A percentile compares a stretch with the other conserved stretches of the same genome.
Evolutionary conservation across 30 jellyfish, hydroid and myxozoan genomes (phyloP).

Genomic region (Rhopilema esculentum): DNA sequence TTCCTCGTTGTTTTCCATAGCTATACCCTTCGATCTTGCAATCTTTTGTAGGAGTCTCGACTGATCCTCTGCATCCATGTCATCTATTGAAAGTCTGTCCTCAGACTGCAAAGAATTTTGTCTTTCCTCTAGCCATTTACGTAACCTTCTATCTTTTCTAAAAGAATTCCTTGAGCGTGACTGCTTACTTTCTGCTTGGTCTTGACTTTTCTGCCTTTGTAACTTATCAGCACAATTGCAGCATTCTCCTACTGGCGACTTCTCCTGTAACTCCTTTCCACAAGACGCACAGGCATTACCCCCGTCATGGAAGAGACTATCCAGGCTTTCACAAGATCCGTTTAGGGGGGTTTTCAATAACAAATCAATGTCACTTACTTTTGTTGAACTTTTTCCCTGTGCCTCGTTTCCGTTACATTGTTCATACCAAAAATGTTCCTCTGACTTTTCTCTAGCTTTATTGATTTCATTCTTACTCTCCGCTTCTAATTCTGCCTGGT

Average conservation of each 20-base stretch:
- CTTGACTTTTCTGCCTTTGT: slow-evolving; percentile 3
- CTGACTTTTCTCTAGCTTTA: background rate
- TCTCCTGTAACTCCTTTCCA: background rate
- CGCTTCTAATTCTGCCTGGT: background rate
- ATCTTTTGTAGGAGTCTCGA: slow-evolving; percentile 42
- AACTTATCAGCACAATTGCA: background rate
- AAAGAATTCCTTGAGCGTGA: slow-evolving; percentile 57
- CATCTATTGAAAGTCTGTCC: slow-evolving; percentile 13
- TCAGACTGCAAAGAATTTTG: slow-evolving; percentile 40
- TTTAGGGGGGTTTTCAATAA: slow-evolving; percentile 22
- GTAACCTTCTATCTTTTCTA: slow-evolving; percentile 60
- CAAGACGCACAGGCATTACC: slow-evolving; percentile 3
- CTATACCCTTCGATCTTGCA: slow-evolving; percentile 58
- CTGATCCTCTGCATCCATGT: slow-evolving; percentile 44
- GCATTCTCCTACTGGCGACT: background rate
- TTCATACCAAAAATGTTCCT: slow-evolving; percentile 51
- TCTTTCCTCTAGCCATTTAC: slow-evolving; percentile 72
- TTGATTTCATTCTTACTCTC: slow-evolving; percentile 6
- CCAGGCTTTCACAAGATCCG: slow-evolving; percentile 21
- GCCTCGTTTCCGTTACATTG: background rate
- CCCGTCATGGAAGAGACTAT: slow-evolving; percentile 3
- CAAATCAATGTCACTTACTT: slow-evolving; percentile 53
- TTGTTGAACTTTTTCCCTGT: background rate
- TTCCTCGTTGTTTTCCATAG: slow-evolving; percentile 13
- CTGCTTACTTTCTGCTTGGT: background rate